These are phyloP conservation scores for Perca flavescens DNA, from an alignment of 2,113 vertebrate genomes.

Conservation along the genomic window DNA sequence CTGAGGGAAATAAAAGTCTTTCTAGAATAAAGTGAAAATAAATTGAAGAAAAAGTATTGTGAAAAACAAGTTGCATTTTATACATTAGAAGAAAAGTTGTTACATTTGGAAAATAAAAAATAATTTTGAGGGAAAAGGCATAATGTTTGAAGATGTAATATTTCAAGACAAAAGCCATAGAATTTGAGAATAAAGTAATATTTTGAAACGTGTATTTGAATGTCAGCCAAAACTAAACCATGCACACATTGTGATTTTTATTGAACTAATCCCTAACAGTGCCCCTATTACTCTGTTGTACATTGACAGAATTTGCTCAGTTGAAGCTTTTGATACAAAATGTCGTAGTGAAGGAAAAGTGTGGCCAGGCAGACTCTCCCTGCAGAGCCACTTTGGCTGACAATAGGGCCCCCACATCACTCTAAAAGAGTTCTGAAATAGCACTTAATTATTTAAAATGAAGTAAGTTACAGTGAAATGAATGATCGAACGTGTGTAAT, in stretches of 20 bases:
- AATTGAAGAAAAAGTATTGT: background rate
- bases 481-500: conserved; percentile 20
- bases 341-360: background rate
- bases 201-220: background rate
- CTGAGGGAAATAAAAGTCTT: background rate
- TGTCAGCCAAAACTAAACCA: background rate
- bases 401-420: background rate
- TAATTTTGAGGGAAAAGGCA: background rate
- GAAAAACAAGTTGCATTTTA: background rate
- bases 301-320: conserved; percentile 8
- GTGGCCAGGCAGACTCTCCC: no score
- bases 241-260: background rate
- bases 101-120: background rate
- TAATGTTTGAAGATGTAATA: background rate
- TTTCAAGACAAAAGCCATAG: background rate
- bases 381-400: background rate
- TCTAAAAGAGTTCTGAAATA: conserved; percentile 9
- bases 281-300: background rate
- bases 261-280: background rate
- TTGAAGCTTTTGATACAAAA: background rate
- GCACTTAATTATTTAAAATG: conserved; percentile 71
- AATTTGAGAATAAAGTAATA: background rate
- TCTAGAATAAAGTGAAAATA: background rate
- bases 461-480: conserved; percentile 42
- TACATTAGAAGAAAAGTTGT: background rate